Evolutionary conservation across 2,113 vertebrate genomes (phyloP), one percentile per base, ranked within the genome.

Genomic region (Anarrhichthys ocellatus): DNA sequence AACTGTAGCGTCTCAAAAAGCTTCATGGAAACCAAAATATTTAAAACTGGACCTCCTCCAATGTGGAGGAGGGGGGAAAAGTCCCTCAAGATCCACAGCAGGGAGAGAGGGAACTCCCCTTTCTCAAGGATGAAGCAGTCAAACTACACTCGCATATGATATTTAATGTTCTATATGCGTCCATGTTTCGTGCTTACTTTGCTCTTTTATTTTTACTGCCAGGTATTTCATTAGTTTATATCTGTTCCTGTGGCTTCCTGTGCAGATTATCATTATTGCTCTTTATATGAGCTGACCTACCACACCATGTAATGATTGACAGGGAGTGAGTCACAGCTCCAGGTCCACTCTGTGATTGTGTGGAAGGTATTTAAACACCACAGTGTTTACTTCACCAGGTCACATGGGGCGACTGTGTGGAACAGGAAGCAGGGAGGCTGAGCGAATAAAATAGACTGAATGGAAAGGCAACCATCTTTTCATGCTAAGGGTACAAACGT

Each of bases 251-350:
- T 32, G 15, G 20, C 18, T 75, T 86, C 64, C 69, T 63, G 44
- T 15, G 14, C 0, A 17, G 44, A 46, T 46, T 46, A 36, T 40
- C 0, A 7, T 84, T 66, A 90, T 66, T 36, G 40, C 44, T 7
- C 0, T 20, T 48, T 76, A 9, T 40, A 70, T 22, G 15, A 38
- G 36, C 42, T 34, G 63, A 50, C 64, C 40, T 22, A 17, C 48
- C 3, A 10, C 66, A 0, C 44, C n/a, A 56, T 36, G 0, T 77
- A 81, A 87, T 69, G 68, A 77, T 75, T 79, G 70, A 86, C 79
- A 8, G 29, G 40, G 70, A 52, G 1, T 65, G 79, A 82, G 56
- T 67, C 75, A 79, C 15, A 62, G 52, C 42, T 34, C 10, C 17
- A 36, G 4, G 42, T n/a, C 18, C 40, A 9, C 5, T 50, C 14